Evolutionary conservation across 2,797 vertebrate species (phyloP).

Genomic region (Sciaenops ocellatus): DNA sequence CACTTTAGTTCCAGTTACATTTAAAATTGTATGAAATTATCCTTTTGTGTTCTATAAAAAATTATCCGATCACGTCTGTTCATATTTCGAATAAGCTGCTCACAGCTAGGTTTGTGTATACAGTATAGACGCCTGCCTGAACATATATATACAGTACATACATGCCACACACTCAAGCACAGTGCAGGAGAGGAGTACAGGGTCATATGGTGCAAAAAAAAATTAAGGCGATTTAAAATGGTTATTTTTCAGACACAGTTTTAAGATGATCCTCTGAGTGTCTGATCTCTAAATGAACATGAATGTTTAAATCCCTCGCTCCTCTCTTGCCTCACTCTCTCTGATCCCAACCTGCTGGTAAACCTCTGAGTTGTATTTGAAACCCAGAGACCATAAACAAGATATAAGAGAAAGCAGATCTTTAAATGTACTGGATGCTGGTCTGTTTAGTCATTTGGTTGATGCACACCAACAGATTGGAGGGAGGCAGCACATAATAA

Average conservation of each 20-base stretch:
- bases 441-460: constrained; percentile 21
- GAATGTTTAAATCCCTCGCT: constrained; percentile 71
- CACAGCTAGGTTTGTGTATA: neutral
- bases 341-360: constrained; percentile 57
- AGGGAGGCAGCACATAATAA: constrained; percentile 1
- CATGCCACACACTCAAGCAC: constrained; percentile 15
- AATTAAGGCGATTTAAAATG: constrained; percentile 63
- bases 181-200: constrained; percentile 33
- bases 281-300: constrained; percentile 76
- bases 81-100: neutral
- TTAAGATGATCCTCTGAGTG: constrained; percentile 74
- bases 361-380: constrained; percentile 75
- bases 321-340: constrained; percentile 37
- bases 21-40: neutral
- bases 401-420: constrained; percentile 63
- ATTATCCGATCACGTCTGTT: neutral
- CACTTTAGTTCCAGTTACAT: neutral
- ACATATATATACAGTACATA: constrained; percentile 2
- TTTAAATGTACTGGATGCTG: constrained; percentile 53
- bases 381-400: constrained; percentile 56
- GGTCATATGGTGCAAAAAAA: constrained; percentile 43
- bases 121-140: neutral
- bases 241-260: constrained; percentile 68
- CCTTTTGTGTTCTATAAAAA: neutral
- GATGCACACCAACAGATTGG: constrained; percentile 27